A percentile compares a stretch with the other conserved stretches of the same genome.
Evolutionary conservation across 2,113 vertebrate species (phyloP).

Genomic region (Ammodytes marinus): DNA sequence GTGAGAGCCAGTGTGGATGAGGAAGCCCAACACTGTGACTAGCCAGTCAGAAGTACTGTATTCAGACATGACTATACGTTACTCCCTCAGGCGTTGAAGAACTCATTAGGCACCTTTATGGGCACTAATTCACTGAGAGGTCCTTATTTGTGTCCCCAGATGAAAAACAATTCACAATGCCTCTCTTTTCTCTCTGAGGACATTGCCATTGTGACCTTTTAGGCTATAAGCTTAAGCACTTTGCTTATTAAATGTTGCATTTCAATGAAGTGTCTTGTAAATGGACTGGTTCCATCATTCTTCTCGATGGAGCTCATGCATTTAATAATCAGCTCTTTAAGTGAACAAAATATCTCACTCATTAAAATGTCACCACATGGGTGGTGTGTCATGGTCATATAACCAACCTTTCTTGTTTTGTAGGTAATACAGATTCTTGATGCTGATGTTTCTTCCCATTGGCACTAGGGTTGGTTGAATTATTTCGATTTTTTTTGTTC

Average conservation of each 20-base stretch:
- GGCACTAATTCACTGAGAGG: too few species aligned
- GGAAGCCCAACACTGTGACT: constrained; percentile 27
- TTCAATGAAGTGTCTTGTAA: neutral
- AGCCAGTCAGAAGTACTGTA: constrained; percentile 32
- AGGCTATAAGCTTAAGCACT: neutral
- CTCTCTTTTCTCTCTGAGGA: too few species aligned
- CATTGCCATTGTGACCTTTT: neutral
- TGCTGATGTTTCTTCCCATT: neutral
- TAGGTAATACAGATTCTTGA: neutral
- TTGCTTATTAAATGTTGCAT: neutral
- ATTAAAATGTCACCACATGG: too few species aligned
- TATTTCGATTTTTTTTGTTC: neutral
- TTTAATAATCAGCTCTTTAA: neutral
- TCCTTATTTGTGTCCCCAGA: too few species aligned
- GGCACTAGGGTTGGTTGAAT: neutral
- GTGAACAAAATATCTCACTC: neutral
- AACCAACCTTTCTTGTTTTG: neutral
- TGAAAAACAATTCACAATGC: too few species aligned
- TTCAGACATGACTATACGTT: constrained; percentile 31
- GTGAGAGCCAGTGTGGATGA: constrained; percentile 39
- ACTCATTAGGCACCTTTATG: too few species aligned
- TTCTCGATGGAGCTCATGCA: neutral
- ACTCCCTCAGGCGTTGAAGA: constrained; percentile 33
- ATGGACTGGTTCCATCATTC: neutral
- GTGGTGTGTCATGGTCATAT: too few species aligned